phyloP scores from a whole-genome alignment of 2,797 vertebrate species.

The Champsocephalus gunnari region DNA sequence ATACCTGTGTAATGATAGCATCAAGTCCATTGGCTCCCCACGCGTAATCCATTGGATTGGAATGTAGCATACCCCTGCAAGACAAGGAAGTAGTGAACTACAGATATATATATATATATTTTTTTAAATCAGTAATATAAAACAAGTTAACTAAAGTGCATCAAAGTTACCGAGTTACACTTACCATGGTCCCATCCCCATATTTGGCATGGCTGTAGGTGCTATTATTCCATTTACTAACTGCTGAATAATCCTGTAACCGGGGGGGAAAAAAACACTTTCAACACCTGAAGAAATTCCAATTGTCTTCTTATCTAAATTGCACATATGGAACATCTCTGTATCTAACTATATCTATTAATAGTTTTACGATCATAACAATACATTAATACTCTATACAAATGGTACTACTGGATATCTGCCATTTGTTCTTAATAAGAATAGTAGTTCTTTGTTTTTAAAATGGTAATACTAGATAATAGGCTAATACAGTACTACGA shows the following conservation, averaged over 20 bases:
- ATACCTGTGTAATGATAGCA: slow-evolving; percentile 97
- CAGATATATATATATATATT: background rate
- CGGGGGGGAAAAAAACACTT: background rate
- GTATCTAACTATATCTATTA: background rate
- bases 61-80: slow-evolving; percentile 95
- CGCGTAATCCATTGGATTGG: slow-evolving; percentile 98
- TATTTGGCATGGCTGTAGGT: slow-evolving; percentile 94
- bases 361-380: background rate
- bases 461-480: background rate
- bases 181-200: slow-evolving; percentile 95
- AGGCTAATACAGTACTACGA: background rate
- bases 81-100: slow-evolving; percentile 6
- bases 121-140: background rate
- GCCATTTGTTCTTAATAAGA: background rate
- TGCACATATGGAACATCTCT: background rate
- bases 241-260: slow-evolving; percentile 96
- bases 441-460: background rate
- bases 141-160: slow-evolving; percentile 1
- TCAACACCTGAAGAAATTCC: background rate
- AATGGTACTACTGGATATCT: background rate
- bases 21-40: slow-evolving; percentile 98
- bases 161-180: slow-evolving; percentile 49
- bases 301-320: background rate
- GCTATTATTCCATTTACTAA: slow-evolving; percentile 97
- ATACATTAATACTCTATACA: background rate